Base-by-base conservation (phyloP, 1,140 invertebrate species). In the Onthophagus taurus region DNA sequence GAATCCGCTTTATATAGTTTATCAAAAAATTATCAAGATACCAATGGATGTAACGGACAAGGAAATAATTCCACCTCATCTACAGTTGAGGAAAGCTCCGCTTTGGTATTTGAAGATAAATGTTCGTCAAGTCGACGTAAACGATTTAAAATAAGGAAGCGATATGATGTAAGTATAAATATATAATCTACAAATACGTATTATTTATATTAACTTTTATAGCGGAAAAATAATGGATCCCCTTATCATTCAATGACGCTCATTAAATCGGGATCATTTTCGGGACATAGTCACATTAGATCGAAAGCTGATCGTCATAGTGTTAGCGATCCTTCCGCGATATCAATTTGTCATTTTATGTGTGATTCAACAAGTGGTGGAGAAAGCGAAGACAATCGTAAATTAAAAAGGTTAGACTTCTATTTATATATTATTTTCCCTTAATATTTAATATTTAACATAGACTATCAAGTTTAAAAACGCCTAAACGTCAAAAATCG, bases 1-100 rank as follows among this genome's bases (percentile, higher is more conserved):
- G 88, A 93, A 67, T 88, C 85, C 1, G 87, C 87, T 9, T 66
- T 92, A 9, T 78, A 90, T 61, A 77, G 81, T 12, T 66, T 88
- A 14, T 64, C 67, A 33, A 39, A 29, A 21, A 33, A 33, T 12
- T 17, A 35, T 19, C 24, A 23, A 8, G 24, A 68, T 62, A 19
- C 63, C 3, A 72, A 65, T 30, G 72, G 66, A 37, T 50, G 55
- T 31, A 49, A 47, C 34, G 24, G 59, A 26, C 52, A 72, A 64
- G 71, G 69, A 33, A 71, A 72, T 54, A 66, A 72, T 26, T 75
- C 74, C 11, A 74, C 74, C 24, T 77, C 76, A n/a, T 76, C 75
- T 33, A 76, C 74, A n/a, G 72, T 77, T 53, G 76, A 76, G 47
- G 75, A 76, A 51, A 69, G 69, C 21, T 68, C 68, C 57, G 71